Evolutionary conservation across 2,888 invertebrate genomes (phyloP), one percentile per base, ranked within the genome.

Genomic region (Pseudanteris insignis): DNA sequence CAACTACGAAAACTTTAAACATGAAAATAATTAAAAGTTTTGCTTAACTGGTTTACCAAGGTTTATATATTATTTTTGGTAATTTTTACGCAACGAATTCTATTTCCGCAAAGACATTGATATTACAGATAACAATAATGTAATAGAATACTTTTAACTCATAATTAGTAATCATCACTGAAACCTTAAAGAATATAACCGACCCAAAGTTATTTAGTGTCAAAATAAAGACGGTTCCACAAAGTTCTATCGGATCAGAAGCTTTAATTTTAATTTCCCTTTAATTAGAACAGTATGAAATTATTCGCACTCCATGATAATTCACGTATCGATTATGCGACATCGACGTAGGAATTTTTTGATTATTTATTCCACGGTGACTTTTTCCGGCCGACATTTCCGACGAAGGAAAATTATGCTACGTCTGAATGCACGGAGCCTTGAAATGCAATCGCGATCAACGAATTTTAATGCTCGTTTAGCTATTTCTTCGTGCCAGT

Each of bases 401-500:
- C 50, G 36, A 57, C 51, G 51, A 57, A 51, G 50, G 54, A 57
- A 64, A 57, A 61, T 61, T 58, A 46, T 57, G 48, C 53, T 55
- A 25, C 48, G 32, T 38, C 55, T 58, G 58, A 51, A 62, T 61
- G 44, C 59, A 47, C 41, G 24, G 46, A 47, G 32, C 51, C 41
- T 48, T 44, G 50, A 41, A 51, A 60, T 58, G 54, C 47, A 58
- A 58, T 60, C 60, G 53, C 58, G 58, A 61, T 61, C 54, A 61
- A 62, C 64, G 58, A 55, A 64, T 51, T 58, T 61, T 58, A 54
- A 58, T 64, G 51, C 58, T 54, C 57, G 61, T 57, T 61, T 58
- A 50, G 58, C 51, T 60, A 55, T 51, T 62, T 64, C 61, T 64
- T 54, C 65, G 68, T 67, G 69, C 68, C 70, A 72, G 69, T 70